Conservation (phyloP, 35 echinoderm and acorn worm species). For the Apostichopus parvimensis region DNA sequence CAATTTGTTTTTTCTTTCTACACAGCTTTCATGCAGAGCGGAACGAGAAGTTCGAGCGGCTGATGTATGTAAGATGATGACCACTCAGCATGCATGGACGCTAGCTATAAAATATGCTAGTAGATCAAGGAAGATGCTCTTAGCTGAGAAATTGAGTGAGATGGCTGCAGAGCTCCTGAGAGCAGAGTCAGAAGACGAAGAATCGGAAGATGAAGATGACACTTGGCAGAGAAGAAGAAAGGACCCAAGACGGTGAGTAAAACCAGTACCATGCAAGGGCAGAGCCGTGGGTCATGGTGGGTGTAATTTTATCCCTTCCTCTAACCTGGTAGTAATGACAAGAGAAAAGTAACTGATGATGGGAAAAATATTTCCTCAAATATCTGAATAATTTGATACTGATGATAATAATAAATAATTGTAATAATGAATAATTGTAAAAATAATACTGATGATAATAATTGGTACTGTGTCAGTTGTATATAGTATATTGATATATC, state of each 20-base stretch:
- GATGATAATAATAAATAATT: too few relatives aligned
- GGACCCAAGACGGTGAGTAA: constrained; percentile 34
- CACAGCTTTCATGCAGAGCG: constrained; percentile 86
- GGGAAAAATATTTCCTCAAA: not conserved
- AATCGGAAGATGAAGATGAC: constrained; percentile 71
- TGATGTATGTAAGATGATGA: constrained; percentile 88
- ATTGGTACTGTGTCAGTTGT: too few relatives aligned
- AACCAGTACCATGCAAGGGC: too few relatives aligned
- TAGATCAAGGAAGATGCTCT: constrained; percentile 71
- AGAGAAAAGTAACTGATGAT: too few relatives aligned
- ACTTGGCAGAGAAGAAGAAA: not conserved
- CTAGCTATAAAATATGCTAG: constrained; percentile 97
- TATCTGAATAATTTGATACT: not conserved
- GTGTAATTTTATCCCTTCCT: too few relatives aligned
- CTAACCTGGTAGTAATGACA: too few relatives aligned
- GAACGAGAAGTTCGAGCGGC: constrained; percentile 81
- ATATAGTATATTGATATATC: too few relatives aligned
- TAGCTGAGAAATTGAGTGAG: constrained; percentile 82
- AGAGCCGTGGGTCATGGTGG: too few relatives aligned
- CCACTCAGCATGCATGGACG: constrained; percentile 77
- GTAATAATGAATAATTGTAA: too few relatives aligned
- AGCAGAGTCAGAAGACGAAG: constrained; percentile 61
- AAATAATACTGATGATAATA: too few relatives aligned
- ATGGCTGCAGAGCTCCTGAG: constrained; percentile 78
- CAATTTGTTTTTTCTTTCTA: too few relatives aligned